phyloP scores from a whole-genome alignment of 2,888 invertebrate species.

The Drosophila macrospina region DNA sequence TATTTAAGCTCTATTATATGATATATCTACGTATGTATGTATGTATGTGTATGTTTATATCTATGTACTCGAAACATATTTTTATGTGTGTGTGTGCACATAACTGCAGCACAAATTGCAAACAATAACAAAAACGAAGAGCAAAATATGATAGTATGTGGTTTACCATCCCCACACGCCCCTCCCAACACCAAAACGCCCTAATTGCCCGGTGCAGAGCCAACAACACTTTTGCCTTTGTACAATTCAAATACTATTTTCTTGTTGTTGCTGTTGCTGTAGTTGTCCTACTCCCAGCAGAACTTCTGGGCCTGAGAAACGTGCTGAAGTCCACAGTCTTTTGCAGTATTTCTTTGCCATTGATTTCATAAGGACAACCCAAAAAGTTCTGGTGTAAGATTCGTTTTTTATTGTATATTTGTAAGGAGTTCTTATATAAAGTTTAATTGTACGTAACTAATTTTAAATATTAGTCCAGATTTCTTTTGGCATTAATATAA shows the following conservation, averaged over 20 bases:
- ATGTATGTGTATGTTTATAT: conserved; percentile 15
- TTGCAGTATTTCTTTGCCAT: background rate
- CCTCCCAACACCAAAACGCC: conserved; percentile 16
- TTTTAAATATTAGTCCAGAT: too few relatives aligned
- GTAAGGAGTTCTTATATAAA: too few relatives aligned
- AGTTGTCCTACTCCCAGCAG: conserved; percentile 27
- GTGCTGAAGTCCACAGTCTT: conserved; percentile 15
- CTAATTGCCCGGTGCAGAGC: conserved; percentile 47
- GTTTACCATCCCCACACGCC: conserved; percentile 21
- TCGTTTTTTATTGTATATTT: too few relatives aligned
- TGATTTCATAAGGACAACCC: background rate
- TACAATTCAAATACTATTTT: conserved; percentile 19
- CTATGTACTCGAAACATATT: conserved; percentile 19
- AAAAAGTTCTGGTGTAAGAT: background rate
- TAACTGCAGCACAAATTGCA: conserved; percentile 55
- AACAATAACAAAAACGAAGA: conserved; percentile 45
- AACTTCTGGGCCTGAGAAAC: conserved; percentile 23
- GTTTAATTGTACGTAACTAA: too few relatives aligned
- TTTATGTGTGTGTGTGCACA: conserved; percentile 26
- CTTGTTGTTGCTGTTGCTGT: background rate
- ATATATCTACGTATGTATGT: conserved; percentile 25
- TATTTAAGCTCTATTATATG: conserved; percentile 47
- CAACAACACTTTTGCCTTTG: conserved; percentile 34
- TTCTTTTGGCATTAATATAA: too few relatives aligned
- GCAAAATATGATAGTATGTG: conserved; percentile 35